phyloP scores from a whole-genome alignment of 2,888 invertebrate genomes.

The Stenolophus ochropezus region DNA sequence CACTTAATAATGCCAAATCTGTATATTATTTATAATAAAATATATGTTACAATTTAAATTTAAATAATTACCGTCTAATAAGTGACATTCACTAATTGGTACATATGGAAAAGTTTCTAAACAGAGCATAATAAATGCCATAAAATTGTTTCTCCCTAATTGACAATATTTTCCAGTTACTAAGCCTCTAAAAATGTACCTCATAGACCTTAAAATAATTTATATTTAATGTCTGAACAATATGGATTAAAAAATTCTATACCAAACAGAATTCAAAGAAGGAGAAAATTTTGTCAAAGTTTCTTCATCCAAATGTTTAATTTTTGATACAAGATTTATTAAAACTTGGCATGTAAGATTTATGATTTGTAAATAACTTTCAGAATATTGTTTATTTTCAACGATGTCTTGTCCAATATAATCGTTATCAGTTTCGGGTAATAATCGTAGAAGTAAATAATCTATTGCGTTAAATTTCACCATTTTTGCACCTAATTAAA shows the following conservation, averaged over 20 bases:
- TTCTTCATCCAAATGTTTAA: constrained; percentile 28
- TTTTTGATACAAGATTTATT: constrained; percentile 43
- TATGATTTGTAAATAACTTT: constrained; percentile 61
- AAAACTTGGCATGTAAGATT: constrained; percentile 62
- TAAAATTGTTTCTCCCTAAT: constrained; percentile 66
- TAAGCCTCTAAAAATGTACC: constrained; percentile 64
- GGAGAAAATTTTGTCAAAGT: constrained; percentile 47
- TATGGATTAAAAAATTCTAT: background rate
- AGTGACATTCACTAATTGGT: constrained; percentile 61
- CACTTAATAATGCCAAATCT: constrained; percentile 67
- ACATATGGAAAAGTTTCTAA: constrained; percentile 66
- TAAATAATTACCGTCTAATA: constrained; percentile 62
- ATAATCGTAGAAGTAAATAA: constrained; percentile 69
- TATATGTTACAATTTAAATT: background rate
- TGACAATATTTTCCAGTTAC: constrained; percentile 60
- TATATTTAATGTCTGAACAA: background rate
- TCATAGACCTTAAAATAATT: constrained; percentile 64
- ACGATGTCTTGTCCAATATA: background rate
- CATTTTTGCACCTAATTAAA: constrained; percentile 68
- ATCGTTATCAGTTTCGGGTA: constrained; percentile 64
- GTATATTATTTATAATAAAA: constrained; percentile 47
- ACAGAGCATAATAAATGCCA: constrained; percentile 65
- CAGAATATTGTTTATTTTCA: background rate
- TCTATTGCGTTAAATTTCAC: constrained; percentile 69
- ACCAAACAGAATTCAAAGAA: constrained; percentile 55